Evolutionary conservation across 1,140 invertebrate species (phyloP).

Genomic region (Brachionus sp.): DNA sequence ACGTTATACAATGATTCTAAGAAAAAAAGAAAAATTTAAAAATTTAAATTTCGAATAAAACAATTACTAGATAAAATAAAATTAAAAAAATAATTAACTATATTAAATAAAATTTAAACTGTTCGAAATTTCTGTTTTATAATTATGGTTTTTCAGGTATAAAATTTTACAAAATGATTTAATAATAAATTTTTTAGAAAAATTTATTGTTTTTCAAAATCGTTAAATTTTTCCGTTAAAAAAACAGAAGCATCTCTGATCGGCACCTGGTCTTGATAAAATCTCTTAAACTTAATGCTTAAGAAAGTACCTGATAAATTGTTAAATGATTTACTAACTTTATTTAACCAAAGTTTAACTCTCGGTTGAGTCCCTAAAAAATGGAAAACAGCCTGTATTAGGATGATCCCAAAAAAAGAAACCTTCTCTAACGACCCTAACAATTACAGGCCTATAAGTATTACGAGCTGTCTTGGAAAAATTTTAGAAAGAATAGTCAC

Average conservation of each 20-base stretch:
- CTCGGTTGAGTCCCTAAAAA: not conserved
- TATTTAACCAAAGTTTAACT: not conserved
- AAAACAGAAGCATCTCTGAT: not conserved
- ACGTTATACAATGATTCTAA: too few relatives aligned
- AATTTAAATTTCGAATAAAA: too few relatives aligned
- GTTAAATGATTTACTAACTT: not conserved
- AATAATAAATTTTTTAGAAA: not conserved
- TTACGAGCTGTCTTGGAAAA: too few relatives aligned
- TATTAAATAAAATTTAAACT: too few relatives aligned
- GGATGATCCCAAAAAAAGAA: too few relatives aligned
- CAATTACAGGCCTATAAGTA: too few relatives aligned
- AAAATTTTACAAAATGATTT: not conserved
- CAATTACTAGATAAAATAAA: too few relatives aligned
- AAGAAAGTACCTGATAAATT: not conserved
- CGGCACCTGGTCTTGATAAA: not conserved
- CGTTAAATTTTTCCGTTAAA: not conserved
- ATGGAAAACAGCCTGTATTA: not conserved
- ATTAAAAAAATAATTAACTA: too few relatives aligned
- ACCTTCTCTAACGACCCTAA: too few relatives aligned
- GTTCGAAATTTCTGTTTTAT: too few relatives aligned
- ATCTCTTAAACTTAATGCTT: not conserved
- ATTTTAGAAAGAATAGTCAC: too few relatives aligned
- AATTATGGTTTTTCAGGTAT: not conserved
- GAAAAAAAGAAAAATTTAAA: too few relatives aligned
- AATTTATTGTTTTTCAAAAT: not conserved